These are phyloP conservation scores for Sus cebifrons DNA, from an alignment of 2,797 vertebrate genomes.

Conservation along the genomic window DNA sequence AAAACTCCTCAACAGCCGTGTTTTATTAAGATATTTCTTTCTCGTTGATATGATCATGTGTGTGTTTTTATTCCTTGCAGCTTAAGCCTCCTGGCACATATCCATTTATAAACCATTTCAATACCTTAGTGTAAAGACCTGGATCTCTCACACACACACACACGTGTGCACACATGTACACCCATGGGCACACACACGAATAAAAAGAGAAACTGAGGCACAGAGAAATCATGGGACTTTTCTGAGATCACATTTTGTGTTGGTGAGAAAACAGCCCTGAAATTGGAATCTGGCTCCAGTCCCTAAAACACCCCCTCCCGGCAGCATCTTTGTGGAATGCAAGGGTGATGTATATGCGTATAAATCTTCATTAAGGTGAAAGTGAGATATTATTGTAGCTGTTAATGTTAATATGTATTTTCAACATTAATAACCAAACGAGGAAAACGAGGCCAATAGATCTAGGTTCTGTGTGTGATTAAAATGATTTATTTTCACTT, in stretches of 20 bases:
- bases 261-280: not conserved
- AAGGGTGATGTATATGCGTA: not conserved
- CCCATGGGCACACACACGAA: not conserved
- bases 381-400: not conserved
- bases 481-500: slow-evolving; percentile 68
- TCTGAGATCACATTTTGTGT: not conserved
- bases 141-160: not conserved
- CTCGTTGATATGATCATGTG: slow-evolving; percentile 8
- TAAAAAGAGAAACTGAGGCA: not conserved
- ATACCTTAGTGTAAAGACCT: not conserved
- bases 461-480: slow-evolving; percentile 33
- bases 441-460: slow-evolving; percentile 48
- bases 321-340: not conserved
- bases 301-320: not conserved
- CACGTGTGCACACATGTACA: not conserved
- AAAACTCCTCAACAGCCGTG: not conserved
- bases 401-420: slow-evolving; percentile 58
- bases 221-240: not conserved
- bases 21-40: slow-evolving; percentile 22
- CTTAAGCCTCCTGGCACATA: not conserved
- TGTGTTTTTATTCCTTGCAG: not conserved
- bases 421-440: slow-evolving; percentile 64
- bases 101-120: slow-evolving; percentile 21
- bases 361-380: slow-evolving; percentile 68
- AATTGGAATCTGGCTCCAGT: not conserved